phyloP scores from a whole-genome alignment of 2,888 invertebrate genomes.

The Blastobasis lacticolella region DNA sequence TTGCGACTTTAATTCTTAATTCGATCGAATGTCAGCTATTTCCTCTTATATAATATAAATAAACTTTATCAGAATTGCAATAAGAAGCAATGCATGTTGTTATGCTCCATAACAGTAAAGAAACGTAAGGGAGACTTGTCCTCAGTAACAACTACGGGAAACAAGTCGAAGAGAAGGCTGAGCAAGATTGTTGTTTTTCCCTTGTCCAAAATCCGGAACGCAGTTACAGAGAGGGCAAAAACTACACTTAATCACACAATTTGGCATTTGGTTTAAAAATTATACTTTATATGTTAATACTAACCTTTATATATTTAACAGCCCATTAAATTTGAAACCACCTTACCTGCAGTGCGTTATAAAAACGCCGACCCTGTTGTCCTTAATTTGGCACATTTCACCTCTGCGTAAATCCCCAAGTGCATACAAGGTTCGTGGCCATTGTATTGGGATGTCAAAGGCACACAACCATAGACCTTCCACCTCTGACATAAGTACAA shows the following conservation, averaged over 20 bases:
- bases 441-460: not conserved
- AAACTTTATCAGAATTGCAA: too few relatives aligned
- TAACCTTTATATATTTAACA: conserved; percentile 22
- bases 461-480: conserved; percentile 23
- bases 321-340: conserved; percentile 21
- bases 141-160: too few relatives aligned
- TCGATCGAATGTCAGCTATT: too few relatives aligned
- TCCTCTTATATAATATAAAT: too few relatives aligned
- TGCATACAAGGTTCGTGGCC: conserved; percentile 4
- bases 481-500: conserved; percentile 15
- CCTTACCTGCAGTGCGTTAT: conserved; percentile 17
- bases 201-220: too few relatives aligned
- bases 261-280: not conserved
- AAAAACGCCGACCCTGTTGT: conserved; percentile 13
- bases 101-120: too few relatives aligned
- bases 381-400: conserved; percentile 22
- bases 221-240: too few relatives aligned
- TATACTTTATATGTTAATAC: conserved; percentile 6
- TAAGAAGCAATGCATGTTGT: too few relatives aligned
- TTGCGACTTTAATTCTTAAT: too few relatives aligned
- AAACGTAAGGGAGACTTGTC: too few relatives aligned
- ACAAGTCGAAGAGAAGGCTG: too few relatives aligned
- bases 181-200: too few relatives aligned
- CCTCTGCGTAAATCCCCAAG: conserved; percentile 15
- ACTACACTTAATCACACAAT: not conserved